Evolutionary conservation across 2,113 vertebrate genomes (phyloP).

Genomic region (Aptenodytes forsteri): DNA sequence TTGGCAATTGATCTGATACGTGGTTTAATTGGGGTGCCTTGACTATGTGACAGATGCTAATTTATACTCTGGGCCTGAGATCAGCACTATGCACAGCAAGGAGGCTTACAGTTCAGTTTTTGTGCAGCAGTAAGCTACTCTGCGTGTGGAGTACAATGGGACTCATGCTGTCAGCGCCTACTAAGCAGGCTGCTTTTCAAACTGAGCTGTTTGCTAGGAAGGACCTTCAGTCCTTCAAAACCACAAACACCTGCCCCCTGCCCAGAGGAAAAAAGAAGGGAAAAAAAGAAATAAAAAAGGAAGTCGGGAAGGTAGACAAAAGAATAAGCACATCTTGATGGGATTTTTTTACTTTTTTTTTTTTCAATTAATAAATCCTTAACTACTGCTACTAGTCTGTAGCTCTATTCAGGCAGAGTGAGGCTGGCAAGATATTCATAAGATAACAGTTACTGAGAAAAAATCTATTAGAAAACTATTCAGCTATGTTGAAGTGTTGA

Average conservation of each 20-base stretch:
- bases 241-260: neutral
- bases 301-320: neutral
- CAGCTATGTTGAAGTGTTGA: neutral
- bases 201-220: neutral
- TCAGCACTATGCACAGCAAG: neutral
- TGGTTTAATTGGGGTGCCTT: neutral
- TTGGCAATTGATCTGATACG: neutral
- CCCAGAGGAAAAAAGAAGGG: neutral
- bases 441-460: neutral
- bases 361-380: neutral
- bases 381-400: neutral
- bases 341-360: neutral
- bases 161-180: neutral
- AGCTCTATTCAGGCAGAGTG: neutral
- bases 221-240: neutral
- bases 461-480: slow-evolving; percentile 10
- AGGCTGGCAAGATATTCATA: neutral
- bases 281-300: neutral
- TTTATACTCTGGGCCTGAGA: neutral
- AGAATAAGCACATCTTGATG: neutral
- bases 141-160: neutral
- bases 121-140: neutral
- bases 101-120: neutral
- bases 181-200: neutral
- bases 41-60: neutral